Percentiles rank a stretch among this genome's conserved stretches.
phyloP scores from a whole-genome alignment of 2,888 invertebrate species.

The Trichacis sp. region DNA sequence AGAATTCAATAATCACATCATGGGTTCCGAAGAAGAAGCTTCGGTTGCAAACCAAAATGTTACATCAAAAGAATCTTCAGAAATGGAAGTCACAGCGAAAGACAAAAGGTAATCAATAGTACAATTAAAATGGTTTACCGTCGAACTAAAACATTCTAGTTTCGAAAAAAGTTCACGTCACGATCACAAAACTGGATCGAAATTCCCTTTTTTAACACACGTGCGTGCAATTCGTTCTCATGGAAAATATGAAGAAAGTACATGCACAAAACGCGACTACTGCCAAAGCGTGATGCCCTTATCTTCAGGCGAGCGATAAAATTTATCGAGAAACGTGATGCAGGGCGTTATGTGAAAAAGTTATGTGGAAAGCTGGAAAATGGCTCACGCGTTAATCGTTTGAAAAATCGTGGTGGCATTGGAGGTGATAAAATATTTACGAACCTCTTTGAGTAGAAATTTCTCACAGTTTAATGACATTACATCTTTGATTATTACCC shows the following conservation, averaged over 20 bases:
- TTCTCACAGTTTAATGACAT: too few relatives aligned
- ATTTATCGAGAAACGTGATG: background rate
- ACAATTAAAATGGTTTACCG: too few relatives aligned
- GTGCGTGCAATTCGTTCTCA: conserved; percentile 2
- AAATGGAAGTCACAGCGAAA: background rate
- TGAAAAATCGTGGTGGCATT: too few relatives aligned
- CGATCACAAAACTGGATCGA: background rate
- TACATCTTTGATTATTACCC: too few relatives aligned
- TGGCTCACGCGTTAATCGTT: too few relatives aligned
- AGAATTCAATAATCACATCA: too few relatives aligned
- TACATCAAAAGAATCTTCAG: background rate
- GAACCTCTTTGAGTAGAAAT: too few relatives aligned
- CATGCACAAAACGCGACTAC: conserved; percentile 1
- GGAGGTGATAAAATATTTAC: too few relatives aligned
- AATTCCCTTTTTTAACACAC: background rate
- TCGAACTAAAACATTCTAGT: too few relatives aligned
- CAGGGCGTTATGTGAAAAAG: background rate
- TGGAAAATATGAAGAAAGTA: too few relatives aligned
- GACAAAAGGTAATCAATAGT: background rate
- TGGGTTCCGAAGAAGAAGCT: background rate
- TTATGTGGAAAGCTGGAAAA: background rate
- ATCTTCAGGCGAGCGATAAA: background rate
- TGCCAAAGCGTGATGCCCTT: conserved; percentile 3
- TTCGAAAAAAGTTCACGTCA: background rate
- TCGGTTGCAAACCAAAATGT: background rate